Base-by-base conservation (phyloP, 2,888 invertebrate genomes). In the Mechanitis messenoides region DNA sequence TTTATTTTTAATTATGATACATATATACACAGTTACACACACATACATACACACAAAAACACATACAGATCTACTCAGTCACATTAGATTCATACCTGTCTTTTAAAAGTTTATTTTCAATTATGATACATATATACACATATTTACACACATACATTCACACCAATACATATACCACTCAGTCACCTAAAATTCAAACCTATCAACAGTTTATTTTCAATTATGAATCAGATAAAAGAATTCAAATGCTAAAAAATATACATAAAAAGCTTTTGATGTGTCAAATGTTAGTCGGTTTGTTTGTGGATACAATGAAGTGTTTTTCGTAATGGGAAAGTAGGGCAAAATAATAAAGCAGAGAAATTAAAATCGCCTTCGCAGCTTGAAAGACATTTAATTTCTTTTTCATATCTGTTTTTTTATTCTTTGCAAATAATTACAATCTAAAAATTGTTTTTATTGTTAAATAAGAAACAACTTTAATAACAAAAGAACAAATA, bases 201-300 rank as follows among this genome's bases (percentile, higher is more conserved):
- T 35, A 3, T 35, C 6, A 35, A 35, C 35, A 35, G 3, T 35
- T 35, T 1, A 6, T 5, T 35, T 35, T 35, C 20, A 20, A 20
- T 20, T 35, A 35, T 35, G 6, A 47, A 6, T 20, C 5, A 47
- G 28, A 46, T 20, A 47, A 47, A 47, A 20, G 47, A 47, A 47
- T 6, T 50, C 50, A 31, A 11, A n/a, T 9, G 31, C 31, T 11
- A 28, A 31, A 31, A 31, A 50, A 31, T 31, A 50, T 31, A 50
- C 50, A 50, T 31, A 31, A 50, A 42, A 50, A 50, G 31, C 50
- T 31, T 50, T 50, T 50, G 31, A 50, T 31, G 31, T 50, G 50
- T 50, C 50, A 50, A 50, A 31, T 50, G 50, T 31, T 20, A 20
- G 28, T 31, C 31, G 7, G 50, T 50, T 31, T 28, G 50, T 50